Evolutionary conservation across 2,113 vertebrate species (phyloP).

Genomic region (Stegostoma tigrinum): DNA sequence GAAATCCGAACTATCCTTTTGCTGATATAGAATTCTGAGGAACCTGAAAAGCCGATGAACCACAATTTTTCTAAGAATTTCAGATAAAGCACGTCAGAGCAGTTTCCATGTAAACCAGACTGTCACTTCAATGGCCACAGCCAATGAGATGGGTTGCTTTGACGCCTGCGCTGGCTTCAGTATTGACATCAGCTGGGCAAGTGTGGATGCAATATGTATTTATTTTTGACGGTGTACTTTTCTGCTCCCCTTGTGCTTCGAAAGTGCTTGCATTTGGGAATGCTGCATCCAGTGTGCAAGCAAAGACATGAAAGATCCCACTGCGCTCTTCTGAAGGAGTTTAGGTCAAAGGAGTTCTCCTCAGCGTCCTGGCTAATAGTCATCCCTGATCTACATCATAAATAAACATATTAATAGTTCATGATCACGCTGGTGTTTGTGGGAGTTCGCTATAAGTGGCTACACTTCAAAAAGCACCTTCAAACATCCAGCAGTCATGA

Average conservation of each 20-base stretch:
- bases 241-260: not conserved
- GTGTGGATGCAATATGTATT: no score
- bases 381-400: not conserved
- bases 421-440: not conserved
- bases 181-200: not conserved
- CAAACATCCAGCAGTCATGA: not conserved
- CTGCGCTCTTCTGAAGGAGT: not conserved
- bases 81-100: not conserved
- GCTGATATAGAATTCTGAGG: slow-evolving; percentile 17
- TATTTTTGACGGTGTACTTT: not conserved
- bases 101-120: not conserved
- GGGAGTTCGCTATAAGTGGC: not conserved
- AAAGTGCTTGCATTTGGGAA: not conserved
- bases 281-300: not conserved
- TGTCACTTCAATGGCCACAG: not conserved
- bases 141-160: no score
- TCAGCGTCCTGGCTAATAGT: not conserved
- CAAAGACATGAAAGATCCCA: not conserved
- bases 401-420: not conserved
- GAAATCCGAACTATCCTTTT: not conserved
- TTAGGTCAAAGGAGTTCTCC: no score
- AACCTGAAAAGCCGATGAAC: not conserved
- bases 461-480: not conserved
- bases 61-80: slow-evolving; percentile 25
- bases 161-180: not conserved